Conservation (phyloP, 2,888 invertebrate genomes). For the Ichneumoninae sp. region DNA sequence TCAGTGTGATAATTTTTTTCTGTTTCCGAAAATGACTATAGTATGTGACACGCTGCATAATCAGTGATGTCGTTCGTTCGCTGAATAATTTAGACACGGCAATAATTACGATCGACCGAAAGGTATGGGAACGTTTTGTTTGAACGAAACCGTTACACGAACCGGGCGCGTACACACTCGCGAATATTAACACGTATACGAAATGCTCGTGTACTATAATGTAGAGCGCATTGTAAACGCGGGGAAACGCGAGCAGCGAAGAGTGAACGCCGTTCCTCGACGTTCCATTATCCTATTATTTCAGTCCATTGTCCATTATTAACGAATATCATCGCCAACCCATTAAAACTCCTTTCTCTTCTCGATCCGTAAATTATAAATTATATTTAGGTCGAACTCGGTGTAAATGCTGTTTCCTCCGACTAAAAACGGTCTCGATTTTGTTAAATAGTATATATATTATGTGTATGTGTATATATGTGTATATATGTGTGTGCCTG, state of each 20-base stretch:
- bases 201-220: conserved; percentile 11
- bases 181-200: neutral
- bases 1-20: neutral
- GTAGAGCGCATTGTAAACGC: neutral
- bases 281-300: conserved; percentile 43
- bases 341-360: conserved; percentile 32
- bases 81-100: conserved; percentile 40
- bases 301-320: conserved; percentile 31
- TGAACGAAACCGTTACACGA: conserved; percentile 29
- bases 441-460: too few relatives aligned
- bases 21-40: neutral
- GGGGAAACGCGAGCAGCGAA: conserved; percentile 22
- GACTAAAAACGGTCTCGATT: neutral
- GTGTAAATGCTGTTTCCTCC: conserved; percentile 2
- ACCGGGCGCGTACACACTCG: neutral
- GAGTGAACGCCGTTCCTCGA: conserved; percentile 1
- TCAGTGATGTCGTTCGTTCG: neutral
- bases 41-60: neutral
- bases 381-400: conserved; percentile 14
- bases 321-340: conserved; percentile 34
- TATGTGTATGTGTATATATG: neutral
- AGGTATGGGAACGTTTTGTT: conserved; percentile 43
- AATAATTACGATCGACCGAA: conserved; percentile 49
- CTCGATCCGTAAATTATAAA: conserved; percentile 35
- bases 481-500: neutral